phyloP scores from a whole-genome alignment of 2,113 vertebrate genomes.

The Gorsachius goisagi region DNA sequence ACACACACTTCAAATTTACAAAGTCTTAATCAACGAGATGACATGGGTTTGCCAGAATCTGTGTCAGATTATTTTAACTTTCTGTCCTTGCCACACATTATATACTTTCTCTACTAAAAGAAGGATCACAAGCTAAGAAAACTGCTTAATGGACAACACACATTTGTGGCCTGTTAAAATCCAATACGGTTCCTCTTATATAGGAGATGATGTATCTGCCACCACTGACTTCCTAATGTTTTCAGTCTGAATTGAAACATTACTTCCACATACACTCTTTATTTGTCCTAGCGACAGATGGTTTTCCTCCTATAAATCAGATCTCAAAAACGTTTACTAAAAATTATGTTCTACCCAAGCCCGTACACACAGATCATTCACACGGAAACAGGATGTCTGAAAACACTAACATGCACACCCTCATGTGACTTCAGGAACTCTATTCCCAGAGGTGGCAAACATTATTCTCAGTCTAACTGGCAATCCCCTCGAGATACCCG shows the following conservation, averaged over 20 bases:
- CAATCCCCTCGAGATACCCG: background rate
- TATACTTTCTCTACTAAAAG: background rate
- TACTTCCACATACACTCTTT: background rate
- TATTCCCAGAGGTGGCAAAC: background rate
- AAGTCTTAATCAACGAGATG: background rate
- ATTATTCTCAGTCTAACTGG: background rate
- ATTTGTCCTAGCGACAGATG: background rate
- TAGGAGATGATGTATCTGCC: background rate
- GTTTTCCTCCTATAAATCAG: background rate
- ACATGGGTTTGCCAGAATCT: background rate
- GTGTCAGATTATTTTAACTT: background rate
- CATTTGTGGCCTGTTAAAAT: background rate
- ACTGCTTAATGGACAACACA: background rate
- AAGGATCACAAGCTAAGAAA: background rate
- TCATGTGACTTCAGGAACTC: background rate
- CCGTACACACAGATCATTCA: background rate
- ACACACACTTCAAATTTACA: rapidly evolving
- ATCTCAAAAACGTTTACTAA: background rate
- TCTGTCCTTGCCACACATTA: background rate
- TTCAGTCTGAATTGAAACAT: background rate
- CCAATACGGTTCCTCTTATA: background rate
- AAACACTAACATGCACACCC: background rate
- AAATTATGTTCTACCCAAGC: background rate
- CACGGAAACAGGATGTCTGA: background rate
- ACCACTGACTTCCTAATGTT: background rate